A percentile compares a stretch with the other conserved stretches of the same genome.
Conservation (phyloP, 2,113 vertebrate genomes). For the Istiophorus platypterus region DNA sequence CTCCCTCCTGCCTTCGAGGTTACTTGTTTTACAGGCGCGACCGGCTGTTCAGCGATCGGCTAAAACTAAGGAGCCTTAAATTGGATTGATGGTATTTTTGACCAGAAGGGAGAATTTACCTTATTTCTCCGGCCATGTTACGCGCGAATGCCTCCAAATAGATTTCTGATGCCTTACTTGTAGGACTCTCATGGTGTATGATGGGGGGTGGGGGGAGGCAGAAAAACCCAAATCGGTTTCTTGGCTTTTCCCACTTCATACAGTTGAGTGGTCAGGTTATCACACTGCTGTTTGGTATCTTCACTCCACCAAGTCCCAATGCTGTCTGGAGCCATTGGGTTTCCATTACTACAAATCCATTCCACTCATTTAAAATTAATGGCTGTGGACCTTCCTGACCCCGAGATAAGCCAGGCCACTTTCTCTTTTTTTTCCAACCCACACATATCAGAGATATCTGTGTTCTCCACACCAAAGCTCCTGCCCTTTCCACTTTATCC, state of each 20-base stretch:
- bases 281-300: conserved; percentile 62
- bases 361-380: conserved; percentile 83
- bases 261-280: conserved; percentile 72
- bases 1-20: neutral
- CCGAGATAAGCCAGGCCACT: conserved; percentile 66
- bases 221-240: conserved; percentile 68
- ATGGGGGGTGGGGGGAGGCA: neutral
- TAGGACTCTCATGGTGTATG: conserved; percentile 10
- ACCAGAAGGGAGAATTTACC: conserved; percentile 32
- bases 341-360: conserved; percentile 81
- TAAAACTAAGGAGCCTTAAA: neutral
- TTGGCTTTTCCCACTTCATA: conserved; percentile 54
- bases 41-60: neutral
- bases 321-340: conserved; percentile 75
- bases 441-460: neutral
- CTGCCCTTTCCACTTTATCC: conserved; percentile 3
- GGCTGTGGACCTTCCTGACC: conserved; percentile 73
- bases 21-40: neutral
- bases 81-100: conserved; percentile 13
- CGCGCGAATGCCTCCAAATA: conserved; percentile 37
- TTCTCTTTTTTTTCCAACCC: neutral
- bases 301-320: conserved; percentile 63
- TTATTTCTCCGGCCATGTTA: conserved; percentile 21
- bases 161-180: conserved; percentile 60
- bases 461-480: neutral